Evolutionary conservation across 1,140 invertebrate species (phyloP).

Genomic region (Nebria ingens): DNA sequence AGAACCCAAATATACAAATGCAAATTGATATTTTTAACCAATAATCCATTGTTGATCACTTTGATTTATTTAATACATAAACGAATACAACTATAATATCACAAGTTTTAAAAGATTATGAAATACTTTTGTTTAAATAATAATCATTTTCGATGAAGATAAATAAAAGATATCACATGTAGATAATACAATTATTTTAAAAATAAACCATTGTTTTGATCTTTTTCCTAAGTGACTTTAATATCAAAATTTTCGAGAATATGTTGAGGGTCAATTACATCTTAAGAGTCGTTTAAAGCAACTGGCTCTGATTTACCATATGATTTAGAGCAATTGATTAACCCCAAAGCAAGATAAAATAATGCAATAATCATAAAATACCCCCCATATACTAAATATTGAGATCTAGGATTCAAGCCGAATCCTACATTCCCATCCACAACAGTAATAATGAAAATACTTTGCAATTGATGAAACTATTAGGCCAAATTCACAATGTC

Average conservation of each 20-base stretch:
- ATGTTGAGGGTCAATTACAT: too few relatives aligned
- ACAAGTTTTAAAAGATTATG: too few relatives aligned
- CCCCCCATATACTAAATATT: constrained; percentile 52
- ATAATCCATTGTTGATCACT: constrained; percentile 34
- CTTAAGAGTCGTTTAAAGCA: too few relatives aligned
- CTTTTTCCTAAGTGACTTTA: too few relatives aligned
- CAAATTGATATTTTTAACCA: constrained; percentile 58
- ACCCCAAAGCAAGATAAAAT: constrained; percentile 34
- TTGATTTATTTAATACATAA: background rate
- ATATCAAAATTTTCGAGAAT: too few relatives aligned
- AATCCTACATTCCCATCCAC: constrained; percentile 35
- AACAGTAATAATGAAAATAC: constrained; percentile 63
- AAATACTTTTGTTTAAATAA: too few relatives aligned
- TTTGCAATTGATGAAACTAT: constrained; percentile 54
- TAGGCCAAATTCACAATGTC: constrained; percentile 30
- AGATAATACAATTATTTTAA: too few relatives aligned
- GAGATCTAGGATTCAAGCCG: constrained; percentile 33
- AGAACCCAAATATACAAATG: constrained; percentile 67
- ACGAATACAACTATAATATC: too few relatives aligned
- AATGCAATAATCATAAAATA: constrained; percentile 45
- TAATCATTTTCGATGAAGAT: too few relatives aligned
- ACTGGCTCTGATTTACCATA: too few relatives aligned
- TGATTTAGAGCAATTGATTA: constrained; percentile 27
- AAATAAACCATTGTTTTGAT: too few relatives aligned
- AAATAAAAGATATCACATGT: too few relatives aligned